Evolutionary conservation across 2,888 invertebrate genomes (phyloP).

Genomic region (Habrosyne pyritoides): DNA sequence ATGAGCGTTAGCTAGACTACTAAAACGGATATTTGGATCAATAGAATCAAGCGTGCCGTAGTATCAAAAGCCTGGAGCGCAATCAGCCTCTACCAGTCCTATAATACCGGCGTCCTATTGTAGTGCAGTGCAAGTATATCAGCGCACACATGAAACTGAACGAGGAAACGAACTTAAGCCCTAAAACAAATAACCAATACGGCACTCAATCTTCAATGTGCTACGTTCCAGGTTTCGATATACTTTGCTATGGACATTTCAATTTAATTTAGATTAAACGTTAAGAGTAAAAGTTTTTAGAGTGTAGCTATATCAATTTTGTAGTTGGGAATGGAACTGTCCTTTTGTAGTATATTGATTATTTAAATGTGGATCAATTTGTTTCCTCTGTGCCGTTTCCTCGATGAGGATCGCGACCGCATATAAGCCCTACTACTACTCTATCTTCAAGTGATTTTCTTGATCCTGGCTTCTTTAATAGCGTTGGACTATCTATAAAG

Average conservation of each 20-base stretch:
- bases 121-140: constrained; percentile 3
- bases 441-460: too few species aligned
- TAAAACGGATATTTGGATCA: constrained; percentile 37
- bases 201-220: not conserved
- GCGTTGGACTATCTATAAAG: too few species aligned
- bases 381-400: too few species aligned
- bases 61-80: constrained; percentile 36
- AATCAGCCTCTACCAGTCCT: constrained; percentile 37
- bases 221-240: not conserved
- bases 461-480: too few species aligned
- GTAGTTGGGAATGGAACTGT: not conserved
- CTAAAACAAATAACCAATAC: not conserved
- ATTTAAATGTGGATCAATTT: too few species aligned
- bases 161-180: constrained; percentile 2
- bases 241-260: not conserved
- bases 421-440: too few species aligned
- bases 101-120: constrained; percentile 1
- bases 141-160: constrained; percentile 4
- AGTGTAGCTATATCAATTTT: not conserved
- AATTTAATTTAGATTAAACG: too few species aligned
- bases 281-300: too few species aligned
- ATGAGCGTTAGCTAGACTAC: not conserved
- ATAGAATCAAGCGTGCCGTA: constrained; percentile 30
- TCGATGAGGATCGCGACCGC: too few species aligned
- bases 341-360: not conserved